Conservation (phyloP, 1,140 invertebrate species). For the Dendroctonus valens region DNA sequence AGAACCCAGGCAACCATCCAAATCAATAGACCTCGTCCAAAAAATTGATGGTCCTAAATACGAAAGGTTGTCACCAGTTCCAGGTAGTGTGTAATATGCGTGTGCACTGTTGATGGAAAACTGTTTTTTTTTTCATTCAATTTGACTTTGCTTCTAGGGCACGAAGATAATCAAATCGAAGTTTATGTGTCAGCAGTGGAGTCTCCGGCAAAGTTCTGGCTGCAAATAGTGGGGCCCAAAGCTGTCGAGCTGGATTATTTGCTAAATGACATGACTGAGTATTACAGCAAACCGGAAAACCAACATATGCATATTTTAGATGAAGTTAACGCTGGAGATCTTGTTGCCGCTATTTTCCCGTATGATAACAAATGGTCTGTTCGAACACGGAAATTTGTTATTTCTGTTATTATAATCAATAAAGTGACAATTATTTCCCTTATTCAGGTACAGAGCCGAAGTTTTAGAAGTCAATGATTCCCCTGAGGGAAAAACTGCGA, state of each 20-base stretch:
- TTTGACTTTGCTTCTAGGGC: slow-evolving; percentile 29
- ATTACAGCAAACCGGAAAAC: slow-evolving; percentile 67
- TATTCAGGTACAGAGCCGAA: slow-evolving; percentile 53
- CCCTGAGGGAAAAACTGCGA: slow-evolving; percentile 56
- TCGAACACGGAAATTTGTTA: slow-evolving; percentile 39
- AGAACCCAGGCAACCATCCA: slow-evolving; percentile 52
- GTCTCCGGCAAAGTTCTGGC: slow-evolving; percentile 78
- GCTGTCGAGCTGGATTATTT: slow-evolving; percentile 70
- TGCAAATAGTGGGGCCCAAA: slow-evolving; percentile 72
- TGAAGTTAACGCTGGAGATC: slow-evolving; percentile 65
- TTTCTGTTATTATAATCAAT: too few species aligned
- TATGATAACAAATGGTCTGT: slow-evolving; percentile 75
- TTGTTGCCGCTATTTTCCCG: slow-evolving; percentile 75
- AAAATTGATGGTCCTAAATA: slow-evolving; percentile 46
- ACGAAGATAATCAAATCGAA: slow-evolving; percentile 62
- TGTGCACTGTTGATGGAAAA: too few species aligned
- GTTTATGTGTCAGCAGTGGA: slow-evolving; percentile 80
- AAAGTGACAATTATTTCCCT: not conserved
- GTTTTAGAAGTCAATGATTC: slow-evolving; percentile 60
- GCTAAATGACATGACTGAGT: slow-evolving; percentile 74
- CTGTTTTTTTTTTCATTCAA: not conserved
- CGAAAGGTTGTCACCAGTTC: slow-evolving; percentile 43
- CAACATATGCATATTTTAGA: slow-evolving; percentile 56
- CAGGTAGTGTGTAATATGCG: slow-evolving; percentile 33
- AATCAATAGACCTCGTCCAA: slow-evolving; percentile 38